phyloP scores from a whole-genome alignment of 2,888 invertebrate species.

The Hesperia comma region DNA sequence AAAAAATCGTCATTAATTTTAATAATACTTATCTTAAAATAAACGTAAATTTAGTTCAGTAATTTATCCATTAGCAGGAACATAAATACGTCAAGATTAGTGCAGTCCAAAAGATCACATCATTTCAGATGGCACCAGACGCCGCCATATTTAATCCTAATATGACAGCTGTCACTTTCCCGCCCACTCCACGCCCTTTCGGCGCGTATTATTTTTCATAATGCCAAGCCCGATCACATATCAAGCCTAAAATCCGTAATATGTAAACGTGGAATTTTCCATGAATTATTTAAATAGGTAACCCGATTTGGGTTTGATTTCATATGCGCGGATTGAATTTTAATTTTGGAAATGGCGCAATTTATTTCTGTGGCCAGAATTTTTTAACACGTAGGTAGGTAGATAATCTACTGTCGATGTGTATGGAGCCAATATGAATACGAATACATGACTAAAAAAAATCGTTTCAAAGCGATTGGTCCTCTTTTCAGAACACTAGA shows the following conservation, averaged over 20 bases:
- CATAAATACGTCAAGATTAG: conserved; percentile 35
- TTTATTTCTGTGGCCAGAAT: not conserved
- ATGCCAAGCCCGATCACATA: conserved; percentile 50
- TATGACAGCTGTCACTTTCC: conserved; percentile 72
- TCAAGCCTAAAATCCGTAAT: conserved; percentile 47
- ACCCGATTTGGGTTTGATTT: conserved; percentile 17
- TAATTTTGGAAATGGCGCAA: conserved; percentile 2
- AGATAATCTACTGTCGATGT: not conserved
- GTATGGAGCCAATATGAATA: no score
- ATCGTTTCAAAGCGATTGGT: no score
- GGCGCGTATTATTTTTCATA: conserved; percentile 61
- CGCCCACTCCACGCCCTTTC: conserved; percentile 58
- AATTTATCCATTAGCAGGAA: conserved; percentile 32
- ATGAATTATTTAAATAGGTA: conserved; percentile 26
- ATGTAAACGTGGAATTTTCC: conserved; percentile 40
- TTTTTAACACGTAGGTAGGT: no score
- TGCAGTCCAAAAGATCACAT: conserved; percentile 30
- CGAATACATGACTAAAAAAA: no score
- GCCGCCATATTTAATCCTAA: conserved; percentile 60
- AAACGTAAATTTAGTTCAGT: conserved; percentile 20
- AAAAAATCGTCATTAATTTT: not conserved
- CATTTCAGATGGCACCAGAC: conserved; percentile 36
- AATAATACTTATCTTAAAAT: conserved; percentile 4
- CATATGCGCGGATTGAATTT: conserved; percentile 11
- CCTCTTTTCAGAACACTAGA: no score